Evolutionary conservation across 2,888 invertebrate species (phyloP), one percentile per base, ranked within the genome.

Genomic region (Plebejus melissa): DNA sequence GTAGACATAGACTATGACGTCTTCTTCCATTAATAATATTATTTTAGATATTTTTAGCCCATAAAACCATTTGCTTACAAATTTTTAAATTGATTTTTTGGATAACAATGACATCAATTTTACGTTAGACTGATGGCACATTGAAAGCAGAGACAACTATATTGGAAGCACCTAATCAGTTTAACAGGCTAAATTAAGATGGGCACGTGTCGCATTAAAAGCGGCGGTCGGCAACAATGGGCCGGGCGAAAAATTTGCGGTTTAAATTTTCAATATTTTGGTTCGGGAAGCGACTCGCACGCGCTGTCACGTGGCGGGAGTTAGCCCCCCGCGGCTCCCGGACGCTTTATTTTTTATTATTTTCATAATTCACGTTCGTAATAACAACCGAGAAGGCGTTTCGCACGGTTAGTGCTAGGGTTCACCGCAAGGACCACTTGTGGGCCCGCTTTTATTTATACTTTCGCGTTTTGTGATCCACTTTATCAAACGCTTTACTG

Each of bases 321-420:
- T 92, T 90, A 91, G 85, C 83, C 91, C 90, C 90, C 91, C 86
- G 85, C 85, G 80, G 87, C 82, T 83, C 82, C 81, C 79, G 79
- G 78, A 82, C 87, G 86, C 83, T 90, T 88, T 88, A 91, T 89
- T 93, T 93, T 93, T 93, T 93, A 93, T 91, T 91, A 93, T 93
- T 92, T 93, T 92, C 91, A 92, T 92, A 92, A 91, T 93, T 93
- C 92, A 93, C 88, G 88, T 90, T 91, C 91, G 91, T 91, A 90
- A 91, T 90, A 92, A 91, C 90, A 92, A 90, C 88, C 85, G 89
- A 85, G 91, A 89, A 91, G 92, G 91, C 92, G 93, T 92, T 91
- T 92, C 92, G 93, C 93, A 92, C 92, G 93, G 91, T 91, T 92
- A 89, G 90, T 87, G 79, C 83, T 81, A 84, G 83, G 81, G 90